These are phyloP conservation scores for Eulemur rubriventer DNA, from an alignment of 2,797 vertebrate genomes.

Conservation along the genomic window DNA sequence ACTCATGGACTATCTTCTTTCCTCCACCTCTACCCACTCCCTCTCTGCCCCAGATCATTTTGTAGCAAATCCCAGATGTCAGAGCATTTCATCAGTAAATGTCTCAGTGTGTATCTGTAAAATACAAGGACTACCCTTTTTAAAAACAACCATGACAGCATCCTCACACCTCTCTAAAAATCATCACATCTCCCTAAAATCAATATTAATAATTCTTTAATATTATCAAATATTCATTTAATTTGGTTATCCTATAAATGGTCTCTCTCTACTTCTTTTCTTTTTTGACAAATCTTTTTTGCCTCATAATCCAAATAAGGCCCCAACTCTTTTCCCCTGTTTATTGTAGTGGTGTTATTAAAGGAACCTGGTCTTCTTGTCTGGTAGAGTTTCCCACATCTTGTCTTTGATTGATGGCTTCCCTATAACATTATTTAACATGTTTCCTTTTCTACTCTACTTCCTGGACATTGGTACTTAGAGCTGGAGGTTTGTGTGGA, in stretches of 20 bases:
- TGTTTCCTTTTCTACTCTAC: neutral
- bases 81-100: conserved; percentile 2
- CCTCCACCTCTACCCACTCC: neutral
- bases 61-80: conserved; percentile 2
- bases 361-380: neutral
- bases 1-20: neutral
- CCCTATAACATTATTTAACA: neutral
- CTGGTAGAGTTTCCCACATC: neutral
- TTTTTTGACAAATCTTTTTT: neutral
- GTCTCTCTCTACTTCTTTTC: neutral
- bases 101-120: neutral
- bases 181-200: neutral
- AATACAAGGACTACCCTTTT: neutral
- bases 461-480: neutral
- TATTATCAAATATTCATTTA: neutral
- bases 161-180: neutral
- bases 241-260: neutral
- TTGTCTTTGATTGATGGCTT: neutral
- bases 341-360: neutral
- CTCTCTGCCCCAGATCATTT: neutral
- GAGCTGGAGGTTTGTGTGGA: neutral
- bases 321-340: neutral
- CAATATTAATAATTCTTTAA: neutral
- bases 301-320: neutral
- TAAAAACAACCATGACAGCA: neutral